Evolutionary conservation across 2,888 invertebrate genomes (phyloP), one percentile per base, ranked within the genome.

Genomic region (Eumacrocentrus americanus): DNA sequence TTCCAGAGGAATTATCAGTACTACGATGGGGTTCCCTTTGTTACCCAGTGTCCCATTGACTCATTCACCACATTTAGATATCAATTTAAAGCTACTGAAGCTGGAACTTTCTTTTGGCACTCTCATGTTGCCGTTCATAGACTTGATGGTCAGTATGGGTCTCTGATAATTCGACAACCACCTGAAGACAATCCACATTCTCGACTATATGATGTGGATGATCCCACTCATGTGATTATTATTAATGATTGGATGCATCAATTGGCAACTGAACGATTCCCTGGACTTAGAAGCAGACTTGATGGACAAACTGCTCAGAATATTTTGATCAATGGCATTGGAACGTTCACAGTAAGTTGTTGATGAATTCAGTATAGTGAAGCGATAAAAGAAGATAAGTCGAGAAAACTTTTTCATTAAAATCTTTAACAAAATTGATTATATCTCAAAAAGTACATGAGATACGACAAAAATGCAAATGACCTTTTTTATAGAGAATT

Each of bases 1-100:
- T 90, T 88, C 85, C 93, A 93, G 79, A 84, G 89, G 67, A 90
- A 89, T 55, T 87, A 90, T 3, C 93, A 92, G 75, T 94, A 92
- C 81, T 93, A 91, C 76, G 94, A 94, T 71, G 94, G 94, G 65
- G 94, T 94, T 46, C 93, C 94, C 12, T 91, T 90, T 72, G 89
- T 94, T 34, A 94, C 94, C 0, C 94, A 94, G 80, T 94, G 94
- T 81, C 92, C 94, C 40, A 94, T 94, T 7, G 14, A 42, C 3
- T 7, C 35, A 5, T 40, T 29, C 3, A 25, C 16, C 23, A 34
- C 22, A 23, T 61, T 69, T 7, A 77, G 80, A 12, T 82, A 82
- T 61, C 72, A 77, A 57, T 82, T 75, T 65, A 48, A 50, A 5
- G 81, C 78, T 2, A 65, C 66, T 2, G 71, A 79, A 22, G 58